Conservation (phyloP, 2,113 vertebrate genomes). For the Pelecanoides urinatrix region DNA sequence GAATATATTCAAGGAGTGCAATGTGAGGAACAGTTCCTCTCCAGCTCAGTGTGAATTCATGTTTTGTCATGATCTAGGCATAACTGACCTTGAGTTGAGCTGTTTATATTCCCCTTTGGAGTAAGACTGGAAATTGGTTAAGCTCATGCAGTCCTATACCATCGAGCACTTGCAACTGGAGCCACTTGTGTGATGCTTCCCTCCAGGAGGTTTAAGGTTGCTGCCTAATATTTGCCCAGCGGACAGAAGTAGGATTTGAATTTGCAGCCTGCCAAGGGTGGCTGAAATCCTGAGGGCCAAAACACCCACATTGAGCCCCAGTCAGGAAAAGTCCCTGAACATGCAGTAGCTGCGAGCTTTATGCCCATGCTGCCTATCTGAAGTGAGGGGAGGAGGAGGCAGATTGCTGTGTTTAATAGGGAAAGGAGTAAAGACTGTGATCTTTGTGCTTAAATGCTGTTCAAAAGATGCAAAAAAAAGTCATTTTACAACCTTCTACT, state of each 20-base stretch:
- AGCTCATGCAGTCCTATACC: neutral
- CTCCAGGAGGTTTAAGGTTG: neutral
- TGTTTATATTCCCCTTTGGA: neutral
- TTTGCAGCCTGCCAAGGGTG: neutral
- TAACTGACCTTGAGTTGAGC: neutral
- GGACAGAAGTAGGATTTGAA: neutral
- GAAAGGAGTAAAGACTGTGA: neutral
- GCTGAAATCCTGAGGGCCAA: neutral
- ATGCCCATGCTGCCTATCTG: neutral
- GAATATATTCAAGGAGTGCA: neutral
- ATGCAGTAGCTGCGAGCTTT: rapidly evolving
- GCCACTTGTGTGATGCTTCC: neutral
- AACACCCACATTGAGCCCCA: neutral
- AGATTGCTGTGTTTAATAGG: neutral
- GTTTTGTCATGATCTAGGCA: neutral
- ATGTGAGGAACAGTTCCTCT: neutral
- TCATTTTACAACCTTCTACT: neutral
- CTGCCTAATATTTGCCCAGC: neutral
- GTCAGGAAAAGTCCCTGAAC: neutral
- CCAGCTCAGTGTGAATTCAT: neutral
- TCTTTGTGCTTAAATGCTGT: neutral
- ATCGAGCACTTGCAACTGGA: neutral
- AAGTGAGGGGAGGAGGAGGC: neutral
- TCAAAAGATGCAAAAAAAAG: neutral
- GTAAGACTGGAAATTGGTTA: neutral